These are phyloP conservation scores for Melanotaenia maccullochi DNA, from an alignment of 2,797 vertebrate genomes.

Conservation along the genomic window DNA sequence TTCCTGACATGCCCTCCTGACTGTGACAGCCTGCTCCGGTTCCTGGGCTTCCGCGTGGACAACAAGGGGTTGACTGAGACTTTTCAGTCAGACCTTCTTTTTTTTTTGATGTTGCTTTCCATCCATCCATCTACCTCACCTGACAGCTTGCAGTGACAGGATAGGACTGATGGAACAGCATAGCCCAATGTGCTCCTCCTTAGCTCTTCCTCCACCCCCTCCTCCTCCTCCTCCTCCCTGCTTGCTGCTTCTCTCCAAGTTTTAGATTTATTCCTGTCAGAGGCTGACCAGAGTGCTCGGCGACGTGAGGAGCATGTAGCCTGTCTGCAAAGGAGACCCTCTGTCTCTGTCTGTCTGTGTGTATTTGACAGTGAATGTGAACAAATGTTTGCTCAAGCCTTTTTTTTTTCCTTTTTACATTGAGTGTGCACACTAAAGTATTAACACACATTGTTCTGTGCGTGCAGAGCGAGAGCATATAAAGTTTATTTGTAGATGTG, in stretches of 20 bases:
- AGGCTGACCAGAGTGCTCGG: slow-evolving; percentile 62
- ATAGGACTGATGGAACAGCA: slow-evolving; percentile 66
- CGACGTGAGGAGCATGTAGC: slow-evolving; percentile 63
- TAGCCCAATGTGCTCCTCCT: slow-evolving; percentile 54
- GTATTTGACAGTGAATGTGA: slow-evolving; percentile 18
- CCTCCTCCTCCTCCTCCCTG: slow-evolving; percentile 24
- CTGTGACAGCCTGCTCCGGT: slow-evolving; percentile 41
- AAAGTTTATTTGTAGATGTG: slow-evolving; percentile 1
- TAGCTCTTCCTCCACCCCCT: slow-evolving; percentile 36
- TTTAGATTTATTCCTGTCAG: slow-evolving; percentile 79
- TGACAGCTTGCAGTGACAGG: slow-evolving; percentile 66
- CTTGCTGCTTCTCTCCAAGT: slow-evolving; percentile 12
- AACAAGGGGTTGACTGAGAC: slow-evolving; percentile 43
- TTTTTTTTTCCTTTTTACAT: slow-evolving; percentile 14
- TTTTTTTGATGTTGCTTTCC: slow-evolving; percentile 31
- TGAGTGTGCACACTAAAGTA: background rate
- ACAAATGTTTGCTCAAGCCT: slow-evolving; percentile 30
- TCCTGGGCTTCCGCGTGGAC: slow-evolving; percentile 33
- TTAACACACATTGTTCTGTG: background rate
- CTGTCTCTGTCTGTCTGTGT: slow-evolving; percentile 45
- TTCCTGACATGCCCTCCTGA: slow-evolving; percentile 60
- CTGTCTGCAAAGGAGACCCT: slow-evolving; percentile 57
- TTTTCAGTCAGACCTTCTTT: slow-evolving; percentile 63
- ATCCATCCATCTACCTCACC: slow-evolving; percentile 39
- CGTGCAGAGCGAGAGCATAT: slow-evolving; percentile 10